Percentiles rank a stretch among this genome's conserved stretches.
Conservation (phyloP, 2,888 invertebrate genomes). For the Sinopyrophorus schimmeli region DNA sequence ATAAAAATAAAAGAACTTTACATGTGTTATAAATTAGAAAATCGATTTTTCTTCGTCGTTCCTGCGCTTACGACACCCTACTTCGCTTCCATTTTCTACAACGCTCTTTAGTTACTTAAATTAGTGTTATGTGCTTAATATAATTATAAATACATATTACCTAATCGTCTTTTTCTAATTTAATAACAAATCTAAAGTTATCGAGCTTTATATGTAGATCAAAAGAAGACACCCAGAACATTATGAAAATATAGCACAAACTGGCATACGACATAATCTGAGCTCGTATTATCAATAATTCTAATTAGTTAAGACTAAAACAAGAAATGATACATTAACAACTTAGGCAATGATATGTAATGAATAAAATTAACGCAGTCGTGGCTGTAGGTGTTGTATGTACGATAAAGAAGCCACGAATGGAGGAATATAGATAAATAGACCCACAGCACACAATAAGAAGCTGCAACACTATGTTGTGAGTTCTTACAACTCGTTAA, state of each 20-base stretch:
- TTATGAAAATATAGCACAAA: constrained; percentile 22
- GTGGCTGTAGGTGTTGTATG: constrained; percentile 2
- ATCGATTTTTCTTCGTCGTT: too few relatives aligned
- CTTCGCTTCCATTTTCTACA: too few relatives aligned
- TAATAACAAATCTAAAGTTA: too few relatives aligned
- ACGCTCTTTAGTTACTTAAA: too few relatives aligned
- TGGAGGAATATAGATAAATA: constrained; percentile 1
- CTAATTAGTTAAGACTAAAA: constrained; percentile 12
- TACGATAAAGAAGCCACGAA: constrained; percentile 6
- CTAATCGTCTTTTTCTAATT: too few relatives aligned
- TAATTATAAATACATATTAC: too few relatives aligned
- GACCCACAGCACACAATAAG: neutral
- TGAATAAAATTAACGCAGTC: constrained; percentile 20
- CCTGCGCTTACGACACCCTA: too few relatives aligned
- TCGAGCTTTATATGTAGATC: too few relatives aligned
- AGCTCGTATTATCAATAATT: constrained; percentile 18
- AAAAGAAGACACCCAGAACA: too few relatives aligned
- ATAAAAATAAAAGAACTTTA: too few relatives aligned
- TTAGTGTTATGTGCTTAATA: too few relatives aligned
- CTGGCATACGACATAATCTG: constrained; percentile 18
- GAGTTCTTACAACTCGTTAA: constrained; percentile 29
- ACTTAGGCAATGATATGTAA: constrained; percentile 28
- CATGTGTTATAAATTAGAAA: too few relatives aligned
- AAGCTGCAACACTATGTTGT: constrained; percentile 7
- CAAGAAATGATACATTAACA: constrained; percentile 14